These are phyloP conservation scores for Sclerodermus sp. DNA, from an alignment of 2,888 invertebrate species.

Conservation along the genomic window DNA sequence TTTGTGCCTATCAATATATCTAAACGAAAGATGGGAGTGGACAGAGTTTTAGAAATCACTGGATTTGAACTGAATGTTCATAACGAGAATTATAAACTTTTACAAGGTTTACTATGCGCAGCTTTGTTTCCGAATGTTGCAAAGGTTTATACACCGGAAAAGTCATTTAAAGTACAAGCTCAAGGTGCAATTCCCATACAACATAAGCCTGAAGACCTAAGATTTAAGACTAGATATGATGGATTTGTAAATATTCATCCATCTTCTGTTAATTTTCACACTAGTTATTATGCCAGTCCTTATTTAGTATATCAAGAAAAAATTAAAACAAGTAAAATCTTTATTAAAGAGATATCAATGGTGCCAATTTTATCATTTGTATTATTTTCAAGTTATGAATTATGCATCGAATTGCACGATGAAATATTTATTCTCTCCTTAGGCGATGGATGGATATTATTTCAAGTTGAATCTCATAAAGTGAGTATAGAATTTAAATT, in stretches of 20 bases:
- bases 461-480: constrained; percentile 76
- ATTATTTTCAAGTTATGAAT: constrained; percentile 67
- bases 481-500: constrained; percentile 60
- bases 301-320: constrained; percentile 84
- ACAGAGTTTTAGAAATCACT: constrained; percentile 69
- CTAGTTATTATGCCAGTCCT: constrained; percentile 71
- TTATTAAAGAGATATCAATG: constrained; percentile 80
- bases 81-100: constrained; percentile 72
- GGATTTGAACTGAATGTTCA: constrained; percentile 72
- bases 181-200: constrained; percentile 75
- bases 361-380: constrained; percentile 75
- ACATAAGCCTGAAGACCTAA: constrained; percentile 71
- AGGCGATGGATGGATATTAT: constrained; percentile 82
- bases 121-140: constrained; percentile 93
- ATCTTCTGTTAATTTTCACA: constrained; percentile 72
- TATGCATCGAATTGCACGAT: constrained; percentile 73
- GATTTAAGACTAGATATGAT: constrained; percentile 74
- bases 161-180: constrained; percentile 72
- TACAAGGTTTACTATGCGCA: constrained; percentile 84
- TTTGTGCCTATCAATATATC: constrained; percentile 73
- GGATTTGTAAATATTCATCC: constrained; percentile 75
- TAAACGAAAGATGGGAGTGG: constrained; percentile 62
- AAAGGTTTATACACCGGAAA: constrained; percentile 78
- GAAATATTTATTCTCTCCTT: constrained; percentile 74
- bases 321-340: constrained; percentile 77